Percentiles rank a stretch among this genome's conserved stretches.
Evolutionary conservation across 2,113 vertebrate species (phyloP).

Genomic region (Galemys pyrenaicus): DNA sequence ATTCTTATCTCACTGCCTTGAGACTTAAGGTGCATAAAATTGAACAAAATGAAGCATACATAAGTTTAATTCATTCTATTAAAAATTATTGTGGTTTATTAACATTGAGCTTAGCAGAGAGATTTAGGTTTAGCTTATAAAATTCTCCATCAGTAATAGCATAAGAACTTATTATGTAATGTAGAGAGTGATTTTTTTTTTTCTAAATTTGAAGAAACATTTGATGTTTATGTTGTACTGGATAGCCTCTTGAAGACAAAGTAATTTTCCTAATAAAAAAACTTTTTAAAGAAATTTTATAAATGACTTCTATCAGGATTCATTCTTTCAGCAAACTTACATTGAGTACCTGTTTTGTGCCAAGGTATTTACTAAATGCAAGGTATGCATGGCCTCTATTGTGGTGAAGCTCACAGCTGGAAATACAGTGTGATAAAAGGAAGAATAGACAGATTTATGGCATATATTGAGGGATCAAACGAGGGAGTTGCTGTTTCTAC

Average conservation of each 20-base stretch:
- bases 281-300: constrained; percentile 42
- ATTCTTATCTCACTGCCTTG: background rate
- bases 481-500: background rate
- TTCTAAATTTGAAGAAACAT: constrained; percentile 11
- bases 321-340: background rate
- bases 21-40: background rate
- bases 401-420: background rate
- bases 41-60: constrained; percentile 12
- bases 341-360: background rate
- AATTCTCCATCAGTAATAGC: constrained; percentile 9
- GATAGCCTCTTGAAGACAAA: background rate
- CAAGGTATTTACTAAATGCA: background rate
- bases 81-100: constrained; percentile 14
- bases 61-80: constrained; percentile 30
- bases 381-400: background rate
- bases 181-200: background rate
- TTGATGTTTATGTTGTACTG: background rate
- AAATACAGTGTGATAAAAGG: background rate
- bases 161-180: background rate
- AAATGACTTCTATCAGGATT: background rate
- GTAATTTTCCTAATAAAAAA: constrained; percentile 14
- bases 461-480: background rate
- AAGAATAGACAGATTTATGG: background rate
- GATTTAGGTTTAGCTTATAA: background rate
- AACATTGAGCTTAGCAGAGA: background rate